Evolutionary conservation across 2,113 vertebrate genomes (phyloP), one percentile per base, ranked within the genome.

Genomic region (Brienomyrus longianalis): DNA sequence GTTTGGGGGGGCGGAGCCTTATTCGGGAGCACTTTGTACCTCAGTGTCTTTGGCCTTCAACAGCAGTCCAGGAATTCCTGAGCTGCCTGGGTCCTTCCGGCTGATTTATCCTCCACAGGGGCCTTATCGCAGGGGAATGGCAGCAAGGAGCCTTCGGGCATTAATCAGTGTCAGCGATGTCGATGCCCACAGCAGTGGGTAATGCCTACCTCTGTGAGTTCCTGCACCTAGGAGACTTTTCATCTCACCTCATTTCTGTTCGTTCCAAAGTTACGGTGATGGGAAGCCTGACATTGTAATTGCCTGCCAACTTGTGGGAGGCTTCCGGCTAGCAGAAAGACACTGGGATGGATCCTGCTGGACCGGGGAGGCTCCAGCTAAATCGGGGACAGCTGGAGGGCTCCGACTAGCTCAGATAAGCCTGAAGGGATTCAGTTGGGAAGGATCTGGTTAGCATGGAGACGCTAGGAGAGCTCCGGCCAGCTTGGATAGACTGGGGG

Each of bases 81-180:
- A 91, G 92, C 89, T 87, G 89, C 87, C 90, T n/a, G 43, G 10
- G 52, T 56, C 70, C 90, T 91, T 93, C 91, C 90, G 91, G 90
- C 70, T 91, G 90, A 92, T 90, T 92, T 93, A 92, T 91, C 93
- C 91, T 89, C 88, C 87, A 92, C 92, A 66, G 90, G 90, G 89
- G 91, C 87, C 89, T 90, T 92, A 91, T 91, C 91, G 47, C 89
- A 91, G 90, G 5, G 27, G 89, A 70, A 47, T 66, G 90, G 86
- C 54, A 50, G 87, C 87, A 45, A 23, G 87, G 52, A 83, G n/a
- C 90, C 51, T 10, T 21, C 15, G 89, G 91, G 90, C 66, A 91
- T 92, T 92, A 89, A 91, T 94, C 92, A 92, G 90, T 92, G 91
- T 89, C 91, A 48, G 43, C n/a, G 13, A 89, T 89, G 89, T 90